Conservation (phyloP, 2,888 invertebrate genomes). For the Trilocha varians region DNA sequence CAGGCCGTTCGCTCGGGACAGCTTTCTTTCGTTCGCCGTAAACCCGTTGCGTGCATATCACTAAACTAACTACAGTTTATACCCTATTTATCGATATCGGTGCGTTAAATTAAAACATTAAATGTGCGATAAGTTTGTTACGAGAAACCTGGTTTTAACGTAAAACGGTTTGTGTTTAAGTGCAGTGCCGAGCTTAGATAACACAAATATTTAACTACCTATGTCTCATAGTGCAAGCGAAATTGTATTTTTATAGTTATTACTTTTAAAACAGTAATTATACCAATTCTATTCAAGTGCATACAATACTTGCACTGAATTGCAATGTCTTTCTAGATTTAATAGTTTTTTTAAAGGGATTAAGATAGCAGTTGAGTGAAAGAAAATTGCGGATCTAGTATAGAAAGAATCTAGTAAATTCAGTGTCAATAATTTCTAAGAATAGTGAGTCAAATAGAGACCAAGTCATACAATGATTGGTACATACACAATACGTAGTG, state of each 20-base stretch:
- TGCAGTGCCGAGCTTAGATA: no score
- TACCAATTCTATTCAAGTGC: no score
- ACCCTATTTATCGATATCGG: constrained; percentile 36
- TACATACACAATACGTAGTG: not conserved
- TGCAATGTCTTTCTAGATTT: not conserved
- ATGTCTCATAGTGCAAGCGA: no score
- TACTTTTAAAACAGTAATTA: no score
- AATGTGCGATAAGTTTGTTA: not conserved
- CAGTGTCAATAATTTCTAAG: not conserved
- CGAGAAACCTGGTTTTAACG: not conserved
- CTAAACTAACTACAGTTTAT: constrained; percentile 46
- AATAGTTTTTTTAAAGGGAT: not conserved
- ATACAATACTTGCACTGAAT: no score
- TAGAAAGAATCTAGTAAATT: not conserved
- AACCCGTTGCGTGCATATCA: constrained; percentile 67
- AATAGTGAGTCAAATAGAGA: not conserved
- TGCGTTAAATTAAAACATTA: constrained; percentile 14
- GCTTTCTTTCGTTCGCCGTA: constrained; percentile 68
- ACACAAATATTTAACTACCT: no score
- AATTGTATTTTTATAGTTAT: no score
- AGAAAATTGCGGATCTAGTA: no score
- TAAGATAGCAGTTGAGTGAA: no score
- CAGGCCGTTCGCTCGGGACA: constrained; percentile 56
- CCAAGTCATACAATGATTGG: no score
- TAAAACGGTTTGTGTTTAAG: not conserved